Conservation (phyloP, 2,888 invertebrate species). For the Onchidella celtica region DNA sequence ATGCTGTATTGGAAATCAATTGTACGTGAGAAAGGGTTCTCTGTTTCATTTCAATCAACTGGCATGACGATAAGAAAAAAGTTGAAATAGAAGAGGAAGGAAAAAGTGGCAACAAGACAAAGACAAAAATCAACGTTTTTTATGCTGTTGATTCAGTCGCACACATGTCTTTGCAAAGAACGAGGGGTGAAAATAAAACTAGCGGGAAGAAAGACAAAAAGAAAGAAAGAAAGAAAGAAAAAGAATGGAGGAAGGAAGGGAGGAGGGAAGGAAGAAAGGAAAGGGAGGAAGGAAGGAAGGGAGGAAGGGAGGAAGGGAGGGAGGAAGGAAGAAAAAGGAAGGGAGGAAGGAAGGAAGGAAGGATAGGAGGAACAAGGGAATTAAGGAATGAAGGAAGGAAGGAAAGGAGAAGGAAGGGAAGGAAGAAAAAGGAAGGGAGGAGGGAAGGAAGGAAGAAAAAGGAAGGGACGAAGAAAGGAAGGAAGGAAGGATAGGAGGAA, state of each 20-base stretch:
- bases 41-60: too few species aligned
- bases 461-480: too few species aligned
- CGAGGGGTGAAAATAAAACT: background rate
- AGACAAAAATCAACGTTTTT: too few species aligned
- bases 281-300: background rate
- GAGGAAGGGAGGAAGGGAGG: slow-evolving; percentile 12
- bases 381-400: slow-evolving; percentile 7
- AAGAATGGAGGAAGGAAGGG: background rate
- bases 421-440: too few species aligned
- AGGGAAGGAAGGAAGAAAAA: background rate
- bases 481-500: background rate
- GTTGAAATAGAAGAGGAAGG: too few species aligned
- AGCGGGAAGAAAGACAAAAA: background rate
- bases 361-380: slow-evolving; percentile 6
- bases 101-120: too few species aligned
- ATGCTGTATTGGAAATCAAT: too few species aligned
- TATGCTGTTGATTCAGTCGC: too few species aligned
- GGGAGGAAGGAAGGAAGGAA: too few species aligned
- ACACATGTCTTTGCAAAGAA: too few species aligned
- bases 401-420: background rate
- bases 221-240: background rate
- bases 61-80: too few species aligned
- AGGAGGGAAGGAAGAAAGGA: background rate
- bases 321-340: slow-evolving; percentile 1
- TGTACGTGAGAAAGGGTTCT: too few species aligned